A percentile compares a stretch with the other conserved stretches of the same genome.
These are phyloP conservation scores for Nycticorax nycticorax DNA, from an alignment of 2,113 vertebrate species.

Conservation along the genomic window DNA sequence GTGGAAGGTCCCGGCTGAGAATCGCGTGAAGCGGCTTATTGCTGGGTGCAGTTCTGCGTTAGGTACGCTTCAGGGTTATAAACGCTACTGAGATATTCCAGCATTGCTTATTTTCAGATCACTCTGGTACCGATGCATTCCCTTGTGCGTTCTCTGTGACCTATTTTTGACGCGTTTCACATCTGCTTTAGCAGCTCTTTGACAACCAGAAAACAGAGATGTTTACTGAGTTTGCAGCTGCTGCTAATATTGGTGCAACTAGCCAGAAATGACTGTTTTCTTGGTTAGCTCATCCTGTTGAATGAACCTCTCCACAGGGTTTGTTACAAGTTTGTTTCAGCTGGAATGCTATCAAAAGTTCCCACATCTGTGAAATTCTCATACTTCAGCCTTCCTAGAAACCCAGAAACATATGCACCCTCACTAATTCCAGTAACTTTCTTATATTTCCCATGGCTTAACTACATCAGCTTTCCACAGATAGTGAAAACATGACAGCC, in stretches of 20 bases:
- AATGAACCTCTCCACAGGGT: conserved; percentile 56
- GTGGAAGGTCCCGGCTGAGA: neutral
- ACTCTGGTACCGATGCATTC: conserved; percentile 24
- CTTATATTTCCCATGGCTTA: neutral
- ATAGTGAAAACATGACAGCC: neutral
- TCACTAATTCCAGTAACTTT: conserved; percentile 31
- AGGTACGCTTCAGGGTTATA: neutral
- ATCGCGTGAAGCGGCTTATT: neutral
- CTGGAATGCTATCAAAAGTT: conserved; percentile 58
- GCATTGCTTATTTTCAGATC: conserved; percentile 23
- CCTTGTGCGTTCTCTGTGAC: conserved; percentile 46
- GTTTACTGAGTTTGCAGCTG: conserved; percentile 63
- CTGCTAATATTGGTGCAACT: conserved; percentile 9
- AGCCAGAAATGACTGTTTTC: conserved; percentile 60
- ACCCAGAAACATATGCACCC: conserved; percentile 24
- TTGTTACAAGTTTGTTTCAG: conserved; percentile 59
- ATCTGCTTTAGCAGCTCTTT: conserved; percentile 64
- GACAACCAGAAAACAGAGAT: conserved; percentile 63
- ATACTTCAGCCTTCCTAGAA: conserved; percentile 55
- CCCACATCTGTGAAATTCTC: conserved; percentile 50
- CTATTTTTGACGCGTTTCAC: conserved; percentile 50
- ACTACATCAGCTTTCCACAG: neutral
- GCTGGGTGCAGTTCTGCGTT: neutral
- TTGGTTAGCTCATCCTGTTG: conserved; percentile 61
- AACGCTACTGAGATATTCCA: neutral